A percentile compares a stretch with the other conserved stretches of the same genome.
Conservation (phyloP, 1,140 invertebrate species). For the Halyomorpha halys region DNA sequence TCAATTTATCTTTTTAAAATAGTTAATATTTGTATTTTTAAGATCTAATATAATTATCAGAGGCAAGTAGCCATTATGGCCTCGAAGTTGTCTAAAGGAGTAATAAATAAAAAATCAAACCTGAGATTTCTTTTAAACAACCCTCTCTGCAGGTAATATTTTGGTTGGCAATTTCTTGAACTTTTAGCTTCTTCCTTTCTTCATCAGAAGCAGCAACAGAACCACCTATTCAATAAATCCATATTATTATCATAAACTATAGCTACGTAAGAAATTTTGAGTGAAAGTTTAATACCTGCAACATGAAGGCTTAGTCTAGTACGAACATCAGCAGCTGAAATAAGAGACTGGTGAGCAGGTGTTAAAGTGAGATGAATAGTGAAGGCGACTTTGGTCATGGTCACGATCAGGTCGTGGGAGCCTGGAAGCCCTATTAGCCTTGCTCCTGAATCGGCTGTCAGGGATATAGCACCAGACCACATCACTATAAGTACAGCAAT, state of each 20-base stretch:
- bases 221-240: too few relatives aligned
- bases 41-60: too few relatives aligned
- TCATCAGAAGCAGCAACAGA: too few relatives aligned
- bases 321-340: conserved; percentile 31
- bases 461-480: conserved; percentile 30
- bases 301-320: conserved; percentile 22
- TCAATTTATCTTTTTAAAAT: background rate
- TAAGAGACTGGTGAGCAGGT: conserved; percentile 31
- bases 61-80: too few relatives aligned
- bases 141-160: background rate
- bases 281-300: background rate
- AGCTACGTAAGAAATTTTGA: too few relatives aligned
- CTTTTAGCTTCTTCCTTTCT: background rate
- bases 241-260: too few relatives aligned
- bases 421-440: conserved; percentile 30
- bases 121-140: background rate
- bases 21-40: background rate
- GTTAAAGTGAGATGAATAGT: conserved; percentile 30
- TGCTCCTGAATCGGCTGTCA: conserved; percentile 27
- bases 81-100: too few relatives aligned
- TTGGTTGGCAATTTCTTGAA: background rate
- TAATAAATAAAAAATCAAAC: background rate
- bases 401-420: conserved; percentile 30
- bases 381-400: conserved; percentile 29
- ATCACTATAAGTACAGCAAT: conserved; percentile 19